Conservation (phyloP, 2,113 vertebrate genomes). For the Siphamia tubifer region DNA sequence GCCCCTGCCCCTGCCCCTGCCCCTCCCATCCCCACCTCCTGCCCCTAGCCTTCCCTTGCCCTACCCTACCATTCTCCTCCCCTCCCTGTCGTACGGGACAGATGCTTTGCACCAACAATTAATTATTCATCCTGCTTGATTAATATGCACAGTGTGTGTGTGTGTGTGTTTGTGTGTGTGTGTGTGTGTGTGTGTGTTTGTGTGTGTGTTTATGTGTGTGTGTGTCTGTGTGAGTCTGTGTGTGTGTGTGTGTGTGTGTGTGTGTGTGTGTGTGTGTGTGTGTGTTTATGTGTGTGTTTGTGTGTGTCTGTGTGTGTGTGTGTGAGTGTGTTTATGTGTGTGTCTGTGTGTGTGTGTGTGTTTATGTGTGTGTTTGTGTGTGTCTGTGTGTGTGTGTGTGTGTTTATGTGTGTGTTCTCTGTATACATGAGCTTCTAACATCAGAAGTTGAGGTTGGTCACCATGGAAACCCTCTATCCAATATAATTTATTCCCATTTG, state of each 20-base stretch:
- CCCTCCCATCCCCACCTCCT: no score
- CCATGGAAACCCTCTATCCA: slow-evolving; percentile 50
- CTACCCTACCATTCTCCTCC: not conserved
- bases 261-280: not conserved
- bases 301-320: slow-evolving; percentile 2
- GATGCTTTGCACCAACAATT: slow-evolving; percentile 2
- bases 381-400: not conserved
- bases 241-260: slow-evolving; percentile 11
- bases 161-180: slow-evolving; percentile 6
- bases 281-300: not conserved
- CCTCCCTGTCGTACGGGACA: not conserved
- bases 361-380: slow-evolving; percentile 2
- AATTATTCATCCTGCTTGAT: slow-evolving; percentile 22
- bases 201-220: not conserved
- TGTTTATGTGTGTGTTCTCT: not conserved
- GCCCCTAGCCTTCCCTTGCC: no score
- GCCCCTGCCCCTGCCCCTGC: no score
- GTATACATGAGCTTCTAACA: not conserved
- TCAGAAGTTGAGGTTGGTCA: slow-evolving; percentile 31
- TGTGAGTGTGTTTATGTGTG: slow-evolving; percentile 8
- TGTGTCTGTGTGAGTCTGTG: not conserved
- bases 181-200: slow-evolving; percentile 15
- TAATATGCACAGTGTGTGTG: slow-evolving; percentile 6
- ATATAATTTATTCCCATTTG: slow-evolving; percentile 2
- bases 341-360: slow-evolving; percentile 1